These are phyloP conservation scores for Paramormyrops kingsleyae DNA, from an alignment of 2,113 vertebrate species.

Conservation along the genomic window DNA sequence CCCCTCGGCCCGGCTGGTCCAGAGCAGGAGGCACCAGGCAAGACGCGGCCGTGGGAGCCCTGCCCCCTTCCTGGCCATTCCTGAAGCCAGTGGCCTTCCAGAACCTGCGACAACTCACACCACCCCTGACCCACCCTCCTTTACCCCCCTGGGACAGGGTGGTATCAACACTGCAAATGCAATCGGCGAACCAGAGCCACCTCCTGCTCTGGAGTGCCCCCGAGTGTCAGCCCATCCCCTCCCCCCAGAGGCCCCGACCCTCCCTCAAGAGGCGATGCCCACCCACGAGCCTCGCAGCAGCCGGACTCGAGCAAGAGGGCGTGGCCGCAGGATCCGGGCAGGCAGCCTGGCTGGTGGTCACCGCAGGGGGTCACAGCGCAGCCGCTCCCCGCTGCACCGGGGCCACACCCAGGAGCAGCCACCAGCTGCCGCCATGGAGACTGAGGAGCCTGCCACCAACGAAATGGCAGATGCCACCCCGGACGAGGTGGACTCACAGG, in stretches of 20 bases:
- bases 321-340: constrained; percentile 69
- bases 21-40: constrained; percentile 57
- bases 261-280: constrained; percentile 26
- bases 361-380: constrained; percentile 69
- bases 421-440: constrained; percentile 47
- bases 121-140: constrained; percentile 36
- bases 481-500: constrained; percentile 58
- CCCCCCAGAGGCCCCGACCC: background rate
- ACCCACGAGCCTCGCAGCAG: constrained; percentile 59
- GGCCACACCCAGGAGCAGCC: constrained; percentile 35
- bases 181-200: constrained; percentile 51
- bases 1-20: constrained; percentile 47
- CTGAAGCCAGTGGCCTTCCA: constrained; percentile 30
- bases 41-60: constrained; percentile 70
- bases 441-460: constrained; percentile 27
- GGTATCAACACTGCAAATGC: constrained; percentile 37
- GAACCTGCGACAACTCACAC: constrained; percentile 31
- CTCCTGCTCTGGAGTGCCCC: constrained; percentile 49
- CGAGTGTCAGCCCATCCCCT: constrained; percentile 16
- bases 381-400: constrained; percentile 75
- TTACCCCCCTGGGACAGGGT: constrained; percentile 45
- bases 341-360: constrained; percentile 48
- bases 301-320: constrained; percentile 71
- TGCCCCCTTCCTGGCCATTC: constrained; percentile 45
- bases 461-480: constrained; percentile 45